Evolutionary conservation across 2,797 vertebrate species (phyloP).

Genomic region (Poecilia velifera): DNA sequence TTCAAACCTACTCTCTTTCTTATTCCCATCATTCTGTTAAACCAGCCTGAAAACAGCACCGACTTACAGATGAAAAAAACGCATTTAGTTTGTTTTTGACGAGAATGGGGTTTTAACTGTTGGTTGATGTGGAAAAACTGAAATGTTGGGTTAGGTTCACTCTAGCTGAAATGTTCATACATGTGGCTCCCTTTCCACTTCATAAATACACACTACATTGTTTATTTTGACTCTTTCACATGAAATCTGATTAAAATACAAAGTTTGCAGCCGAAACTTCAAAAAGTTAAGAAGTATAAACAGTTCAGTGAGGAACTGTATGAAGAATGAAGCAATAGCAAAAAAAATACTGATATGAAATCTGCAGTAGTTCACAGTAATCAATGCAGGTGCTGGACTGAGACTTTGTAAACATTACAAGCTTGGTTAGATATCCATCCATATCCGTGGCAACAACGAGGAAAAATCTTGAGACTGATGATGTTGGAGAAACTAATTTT

Average conservation of each 20-base stretch:
- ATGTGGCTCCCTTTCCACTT: too few species aligned
- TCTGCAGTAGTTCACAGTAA: not conserved
- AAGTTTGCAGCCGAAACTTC: too few species aligned
- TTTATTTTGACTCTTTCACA: too few species aligned
- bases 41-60: slow-evolving; percentile 2
- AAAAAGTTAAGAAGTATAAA: too few species aligned
- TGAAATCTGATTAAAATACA: too few species aligned
- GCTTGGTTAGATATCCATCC: not conserved
- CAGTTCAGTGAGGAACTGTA: not conserved
- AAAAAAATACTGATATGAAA: not conserved
- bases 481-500: not conserved
- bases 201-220: too few species aligned
- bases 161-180: too few species aligned
- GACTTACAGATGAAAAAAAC: not conserved
- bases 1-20: slow-evolving; percentile 19
- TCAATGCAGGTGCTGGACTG: not conserved
- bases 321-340: not conserved
- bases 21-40: slow-evolving; percentile 20
- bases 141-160: not conserved
- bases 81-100: not conserved
- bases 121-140: not conserved
- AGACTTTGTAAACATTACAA: not conserved
- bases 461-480: not conserved
- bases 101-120: not conserved
- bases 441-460: not conserved